These are phyloP conservation scores for Anthophora plumipes DNA, from an alignment of 2,888 invertebrate genomes.

Conservation along the genomic window DNA sequence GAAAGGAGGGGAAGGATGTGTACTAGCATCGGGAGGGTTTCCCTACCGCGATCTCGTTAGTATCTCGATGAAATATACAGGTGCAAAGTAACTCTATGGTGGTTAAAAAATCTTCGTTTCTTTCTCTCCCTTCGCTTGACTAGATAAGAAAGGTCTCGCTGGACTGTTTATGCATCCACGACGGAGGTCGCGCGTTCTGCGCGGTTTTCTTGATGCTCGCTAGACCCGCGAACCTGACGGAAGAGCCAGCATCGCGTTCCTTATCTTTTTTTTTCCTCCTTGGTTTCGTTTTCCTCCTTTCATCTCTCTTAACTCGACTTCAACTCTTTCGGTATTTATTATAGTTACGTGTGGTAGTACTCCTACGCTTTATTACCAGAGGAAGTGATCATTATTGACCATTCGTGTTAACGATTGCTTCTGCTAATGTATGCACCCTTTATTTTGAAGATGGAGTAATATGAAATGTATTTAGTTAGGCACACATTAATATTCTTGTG, in stretches of 20 bases:
- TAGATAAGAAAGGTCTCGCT: conserved; percentile 51
- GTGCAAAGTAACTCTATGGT: conserved; percentile 40
- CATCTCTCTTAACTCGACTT: background rate
- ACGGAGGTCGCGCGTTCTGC: conserved; percentile 54
- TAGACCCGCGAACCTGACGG: conserved; percentile 16
- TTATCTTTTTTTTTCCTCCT: too few species aligned
- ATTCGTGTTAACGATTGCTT: too few species aligned
- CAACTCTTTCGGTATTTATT: too few species aligned
- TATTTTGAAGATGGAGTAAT: too few species aligned
- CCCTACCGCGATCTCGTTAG: conserved; percentile 56
- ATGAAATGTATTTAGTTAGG: too few species aligned
- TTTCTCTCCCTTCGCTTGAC: conserved; percentile 31
- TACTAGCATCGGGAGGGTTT: conserved; percentile 39
- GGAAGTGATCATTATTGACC: too few species aligned
- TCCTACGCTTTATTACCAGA: too few species aligned
- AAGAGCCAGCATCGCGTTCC: conserved; percentile 15
- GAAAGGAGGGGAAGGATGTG: conserved; percentile 8
- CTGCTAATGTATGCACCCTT: too few species aligned
- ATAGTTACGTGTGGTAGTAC: too few species aligned
- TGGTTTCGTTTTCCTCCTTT: too few species aligned
- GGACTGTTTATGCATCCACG: conserved; percentile 55
- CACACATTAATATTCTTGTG: too few species aligned
- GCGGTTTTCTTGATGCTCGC: background rate
- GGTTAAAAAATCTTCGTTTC: background rate
- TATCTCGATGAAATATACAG: conserved; percentile 64